phyloP scores from a whole-genome alignment of 2,113 vertebrate genomes.

The Raja brachyura region DNA sequence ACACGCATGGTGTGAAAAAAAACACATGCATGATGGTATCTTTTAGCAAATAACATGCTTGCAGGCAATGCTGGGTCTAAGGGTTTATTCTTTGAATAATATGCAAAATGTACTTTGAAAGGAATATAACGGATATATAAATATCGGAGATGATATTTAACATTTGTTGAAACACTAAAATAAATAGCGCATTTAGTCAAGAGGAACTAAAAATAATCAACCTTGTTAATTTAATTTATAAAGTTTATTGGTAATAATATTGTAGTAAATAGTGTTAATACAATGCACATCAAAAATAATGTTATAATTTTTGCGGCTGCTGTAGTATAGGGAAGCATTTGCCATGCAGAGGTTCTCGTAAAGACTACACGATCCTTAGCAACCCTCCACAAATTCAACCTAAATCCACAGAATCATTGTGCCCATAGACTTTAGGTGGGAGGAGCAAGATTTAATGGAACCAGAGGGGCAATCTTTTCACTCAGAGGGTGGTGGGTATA shows the following conservation, averaged over 20 bases:
- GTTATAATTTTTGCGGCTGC: not conserved
- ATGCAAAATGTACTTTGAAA: not conserved
- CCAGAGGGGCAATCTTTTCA: no score
- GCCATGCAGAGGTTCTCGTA: not conserved
- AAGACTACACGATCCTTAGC: no score
- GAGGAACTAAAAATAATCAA: not conserved
- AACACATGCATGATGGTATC: not conserved
- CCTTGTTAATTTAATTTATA: no score
- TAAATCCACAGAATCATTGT: no score
- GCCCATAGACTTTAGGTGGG: no score
- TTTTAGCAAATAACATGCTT: not conserved
- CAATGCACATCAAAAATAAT: not conserved
- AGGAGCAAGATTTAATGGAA: no score
- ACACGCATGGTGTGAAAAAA: slow-evolving; percentile 13
- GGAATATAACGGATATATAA: not conserved
- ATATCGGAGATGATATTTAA: not conserved
- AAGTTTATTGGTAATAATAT: no score
- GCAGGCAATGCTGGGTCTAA: not conserved
- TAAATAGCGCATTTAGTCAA: not conserved
- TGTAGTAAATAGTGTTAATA: not conserved
- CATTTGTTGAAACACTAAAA: not conserved
- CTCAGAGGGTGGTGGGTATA: no score
- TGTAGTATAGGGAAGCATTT: not conserved
- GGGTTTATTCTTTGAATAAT: not conserved
- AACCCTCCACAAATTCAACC: no score